Conservation (phyloP, 2,113 vertebrate genomes). For the Odobenus rosmarus region DNA sequence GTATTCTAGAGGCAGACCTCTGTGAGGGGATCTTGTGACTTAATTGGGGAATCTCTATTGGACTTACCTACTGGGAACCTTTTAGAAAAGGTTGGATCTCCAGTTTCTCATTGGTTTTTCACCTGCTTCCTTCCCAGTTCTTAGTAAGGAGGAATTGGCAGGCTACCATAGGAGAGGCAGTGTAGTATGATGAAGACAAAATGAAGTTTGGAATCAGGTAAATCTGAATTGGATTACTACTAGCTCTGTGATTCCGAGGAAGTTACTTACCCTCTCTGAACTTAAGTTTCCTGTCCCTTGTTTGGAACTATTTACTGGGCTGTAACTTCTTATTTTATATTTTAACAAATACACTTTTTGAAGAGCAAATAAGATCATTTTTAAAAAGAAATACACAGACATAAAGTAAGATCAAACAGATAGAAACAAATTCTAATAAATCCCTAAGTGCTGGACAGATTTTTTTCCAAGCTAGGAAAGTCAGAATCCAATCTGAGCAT, state of each 20-base stretch:
- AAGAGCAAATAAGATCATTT: not conserved
- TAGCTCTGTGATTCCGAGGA: not conserved
- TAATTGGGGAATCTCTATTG: not conserved
- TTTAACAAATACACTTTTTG: not conserved
- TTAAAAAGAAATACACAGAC: not conserved
- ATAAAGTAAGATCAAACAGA: slow-evolving; percentile 9
- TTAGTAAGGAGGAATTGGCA: not conserved
- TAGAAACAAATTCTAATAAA: not conserved
- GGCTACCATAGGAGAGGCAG: not conserved
- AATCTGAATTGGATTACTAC: not conserved
- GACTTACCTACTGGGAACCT: not conserved
- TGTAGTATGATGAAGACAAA: not conserved
- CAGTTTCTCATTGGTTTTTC: not conserved
- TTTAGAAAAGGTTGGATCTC: not conserved
- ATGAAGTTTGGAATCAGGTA: not conserved
- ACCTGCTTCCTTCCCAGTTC: not conserved
- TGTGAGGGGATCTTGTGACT: not conserved
- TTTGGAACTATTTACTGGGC: not conserved
- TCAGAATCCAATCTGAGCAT: not conserved
- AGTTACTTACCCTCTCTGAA: not conserved
- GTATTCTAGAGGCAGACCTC: not conserved
- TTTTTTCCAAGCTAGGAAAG: not conserved
- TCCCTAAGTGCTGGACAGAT: not conserved
- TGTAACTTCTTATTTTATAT: not conserved
- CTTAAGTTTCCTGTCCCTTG: not conserved